Conservation (phyloP, 2,888 invertebrate genomes). For the Tetragnatha montana region DNA sequence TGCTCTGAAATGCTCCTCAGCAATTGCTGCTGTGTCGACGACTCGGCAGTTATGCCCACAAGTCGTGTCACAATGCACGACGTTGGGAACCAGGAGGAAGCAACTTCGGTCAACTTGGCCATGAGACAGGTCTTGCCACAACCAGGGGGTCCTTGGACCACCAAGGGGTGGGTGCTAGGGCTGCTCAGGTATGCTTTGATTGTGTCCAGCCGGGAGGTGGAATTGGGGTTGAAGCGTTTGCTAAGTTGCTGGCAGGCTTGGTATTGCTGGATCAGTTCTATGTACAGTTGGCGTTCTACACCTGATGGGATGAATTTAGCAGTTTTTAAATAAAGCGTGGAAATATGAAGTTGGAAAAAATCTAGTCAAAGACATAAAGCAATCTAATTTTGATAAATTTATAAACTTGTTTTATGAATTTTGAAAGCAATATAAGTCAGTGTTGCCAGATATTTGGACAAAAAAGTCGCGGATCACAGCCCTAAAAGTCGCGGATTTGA, state of each 20-base stretch:
- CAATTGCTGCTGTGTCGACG: slow-evolving; percentile 81
- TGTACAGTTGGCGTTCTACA: slow-evolving; percentile 80
- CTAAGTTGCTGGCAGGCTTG: slow-evolving; percentile 84
- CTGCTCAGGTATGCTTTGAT: slow-evolving; percentile 81
- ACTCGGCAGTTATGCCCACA: slow-evolving; percentile 80
- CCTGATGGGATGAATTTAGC: slow-evolving; percentile 75
- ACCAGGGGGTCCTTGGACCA: slow-evolving; percentile 87
- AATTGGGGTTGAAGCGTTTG: slow-evolving; percentile 82
- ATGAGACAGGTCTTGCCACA: slow-evolving; percentile 89
- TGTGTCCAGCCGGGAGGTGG: slow-evolving; percentile 83
- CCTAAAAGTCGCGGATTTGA: too few relatives aligned
- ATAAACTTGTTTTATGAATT: too few relatives aligned
- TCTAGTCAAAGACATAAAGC: neutral
- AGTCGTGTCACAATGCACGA: slow-evolving; percentile 77
- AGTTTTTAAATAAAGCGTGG: neutral
- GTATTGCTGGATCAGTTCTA: slow-evolving; percentile 84
- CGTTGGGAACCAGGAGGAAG: slow-evolving; percentile 78
- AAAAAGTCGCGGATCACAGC: too few relatives aligned
- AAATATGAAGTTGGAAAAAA: neutral
- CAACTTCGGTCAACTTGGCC: slow-evolving; percentile 85
- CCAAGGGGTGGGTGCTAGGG: slow-evolving; percentile 80
- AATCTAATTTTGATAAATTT: too few relatives aligned
- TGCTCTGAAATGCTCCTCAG: slow-evolving; percentile 77
- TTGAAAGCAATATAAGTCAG: too few relatives aligned
- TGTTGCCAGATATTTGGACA: too few relatives aligned